Evolutionary conservation across 2,797 vertebrate species (phyloP).

Genomic region (Lemur catta): DNA sequence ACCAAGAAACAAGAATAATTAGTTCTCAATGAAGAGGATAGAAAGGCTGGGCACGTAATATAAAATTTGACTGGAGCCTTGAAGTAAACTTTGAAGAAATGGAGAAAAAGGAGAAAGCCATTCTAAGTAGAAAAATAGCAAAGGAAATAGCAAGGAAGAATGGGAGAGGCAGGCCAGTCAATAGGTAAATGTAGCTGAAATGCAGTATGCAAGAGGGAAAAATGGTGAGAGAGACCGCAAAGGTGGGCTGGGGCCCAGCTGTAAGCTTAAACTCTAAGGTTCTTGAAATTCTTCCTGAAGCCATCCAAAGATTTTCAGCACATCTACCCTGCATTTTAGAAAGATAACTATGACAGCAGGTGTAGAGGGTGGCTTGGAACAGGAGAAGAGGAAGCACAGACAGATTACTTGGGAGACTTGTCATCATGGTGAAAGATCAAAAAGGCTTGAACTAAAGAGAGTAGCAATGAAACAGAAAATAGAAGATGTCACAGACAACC

Average conservation of each 20-base stretch:
- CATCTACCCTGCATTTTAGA: not conserved
- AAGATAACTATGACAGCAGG: not conserved
- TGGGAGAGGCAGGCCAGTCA: not conserved
- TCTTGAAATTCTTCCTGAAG: not conserved
- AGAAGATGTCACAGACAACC: not conserved
- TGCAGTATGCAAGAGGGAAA: fast-evolving
- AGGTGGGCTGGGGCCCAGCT: fast-evolving
- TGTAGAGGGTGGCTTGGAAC: not conserved
- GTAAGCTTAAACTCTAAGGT: not conserved
- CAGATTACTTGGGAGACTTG: not conserved
- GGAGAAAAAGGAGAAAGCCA: not conserved
- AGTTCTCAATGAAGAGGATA: not conserved
- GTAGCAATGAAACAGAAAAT: not conserved
- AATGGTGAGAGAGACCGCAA: too few relatives aligned
- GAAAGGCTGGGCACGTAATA: not conserved
- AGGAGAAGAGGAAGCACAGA: not conserved
- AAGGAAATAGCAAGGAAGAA: not conserved
- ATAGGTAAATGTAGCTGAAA: not conserved
- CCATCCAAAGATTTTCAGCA: not conserved
- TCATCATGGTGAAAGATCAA: not conserved
- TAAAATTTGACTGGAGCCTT: not conserved
- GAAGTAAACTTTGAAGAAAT: not conserved
- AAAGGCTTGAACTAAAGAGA: not conserved
- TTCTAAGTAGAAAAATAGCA: not conserved
- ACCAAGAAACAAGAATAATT: not conserved